Conservation (phyloP, 2,888 invertebrate species). For the Harmothoe impar region DNA sequence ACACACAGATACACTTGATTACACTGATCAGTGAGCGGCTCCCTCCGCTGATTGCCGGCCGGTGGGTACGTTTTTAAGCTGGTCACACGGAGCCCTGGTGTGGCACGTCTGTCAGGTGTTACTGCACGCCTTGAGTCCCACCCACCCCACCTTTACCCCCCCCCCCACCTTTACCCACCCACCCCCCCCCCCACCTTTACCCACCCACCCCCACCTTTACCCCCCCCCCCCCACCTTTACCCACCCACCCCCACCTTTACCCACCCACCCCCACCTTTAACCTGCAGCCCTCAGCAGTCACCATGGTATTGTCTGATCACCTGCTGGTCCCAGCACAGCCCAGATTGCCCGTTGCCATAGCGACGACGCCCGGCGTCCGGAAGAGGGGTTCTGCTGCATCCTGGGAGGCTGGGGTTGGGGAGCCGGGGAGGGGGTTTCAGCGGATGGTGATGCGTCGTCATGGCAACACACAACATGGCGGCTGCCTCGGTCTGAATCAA, state of each 20-base stretch:
- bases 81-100: background rate
- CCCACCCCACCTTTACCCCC: background rate
- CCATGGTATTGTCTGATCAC: constrained; percentile 49
- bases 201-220: background rate
- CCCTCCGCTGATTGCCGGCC: background rate
- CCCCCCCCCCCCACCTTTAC: background rate
- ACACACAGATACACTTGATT: background rate
- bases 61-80: background rate
- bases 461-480: constrained; percentile 22
- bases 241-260: background rate
- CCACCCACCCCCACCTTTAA: background rate
- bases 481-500: constrained; percentile 13
- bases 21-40: background rate
- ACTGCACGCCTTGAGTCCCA: background rate
- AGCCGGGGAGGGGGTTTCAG: background rate
- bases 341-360: constrained; percentile 46
- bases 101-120: background rate
- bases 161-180: background rate
- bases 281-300: background rate
- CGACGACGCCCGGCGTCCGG: constrained; percentile 42
- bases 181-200: background rate
- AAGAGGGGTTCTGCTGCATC: constrained; percentile 15
- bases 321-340: constrained; percentile 13
- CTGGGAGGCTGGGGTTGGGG: background rate
- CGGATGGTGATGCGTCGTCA: constrained; percentile 33